phyloP scores from a whole-genome alignment of 2,888 invertebrate genomes.

The Drepana falcataria region DNA sequence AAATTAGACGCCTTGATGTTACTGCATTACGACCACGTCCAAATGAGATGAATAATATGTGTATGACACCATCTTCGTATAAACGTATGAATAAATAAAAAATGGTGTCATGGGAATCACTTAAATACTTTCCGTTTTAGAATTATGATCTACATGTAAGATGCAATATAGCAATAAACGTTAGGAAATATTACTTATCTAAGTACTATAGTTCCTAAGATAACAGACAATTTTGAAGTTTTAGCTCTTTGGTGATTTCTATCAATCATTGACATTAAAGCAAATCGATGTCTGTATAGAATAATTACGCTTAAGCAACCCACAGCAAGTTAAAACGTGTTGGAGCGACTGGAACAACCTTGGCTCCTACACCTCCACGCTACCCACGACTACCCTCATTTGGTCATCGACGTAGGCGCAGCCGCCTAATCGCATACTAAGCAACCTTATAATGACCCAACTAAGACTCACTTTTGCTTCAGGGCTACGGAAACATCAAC shows the following conservation, averaged over 20 bases:
- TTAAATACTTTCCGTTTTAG: too few species aligned
- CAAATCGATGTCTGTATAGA: constrained; percentile 50
- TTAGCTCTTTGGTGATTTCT: constrained; percentile 8
- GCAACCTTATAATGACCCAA: constrained; percentile 68
- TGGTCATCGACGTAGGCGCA: constrained; percentile 71
- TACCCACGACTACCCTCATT: constrained; percentile 76
- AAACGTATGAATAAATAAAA: constrained; percentile 69
- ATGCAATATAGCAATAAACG: too few species aligned
- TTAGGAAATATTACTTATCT: too few species aligned
- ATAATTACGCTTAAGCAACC: constrained; percentile 69
- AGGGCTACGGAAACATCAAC: constrained; percentile 62
- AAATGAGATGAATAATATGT: too few species aligned
- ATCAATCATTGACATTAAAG: constrained; percentile 20
- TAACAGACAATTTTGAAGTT: neutral
- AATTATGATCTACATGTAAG: constrained; percentile 62
- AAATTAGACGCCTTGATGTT: too few species aligned
- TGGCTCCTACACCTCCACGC: constrained; percentile 74
- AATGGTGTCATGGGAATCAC: constrained; percentile 38
- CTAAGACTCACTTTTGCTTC: constrained; percentile 59
- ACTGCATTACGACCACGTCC: constrained; percentile 40
- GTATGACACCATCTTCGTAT: too few species aligned
- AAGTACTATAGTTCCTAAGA: neutral
- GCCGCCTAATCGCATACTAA: constrained; percentile 64
- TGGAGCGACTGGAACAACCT: constrained; percentile 71
- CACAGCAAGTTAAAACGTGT: constrained; percentile 60